A percentile compares a stretch with the other conserved stretches of the same genome.
Conservation (phyloP, 2,113 vertebrate species). For the Pelmatolapia mariae region DNA sequence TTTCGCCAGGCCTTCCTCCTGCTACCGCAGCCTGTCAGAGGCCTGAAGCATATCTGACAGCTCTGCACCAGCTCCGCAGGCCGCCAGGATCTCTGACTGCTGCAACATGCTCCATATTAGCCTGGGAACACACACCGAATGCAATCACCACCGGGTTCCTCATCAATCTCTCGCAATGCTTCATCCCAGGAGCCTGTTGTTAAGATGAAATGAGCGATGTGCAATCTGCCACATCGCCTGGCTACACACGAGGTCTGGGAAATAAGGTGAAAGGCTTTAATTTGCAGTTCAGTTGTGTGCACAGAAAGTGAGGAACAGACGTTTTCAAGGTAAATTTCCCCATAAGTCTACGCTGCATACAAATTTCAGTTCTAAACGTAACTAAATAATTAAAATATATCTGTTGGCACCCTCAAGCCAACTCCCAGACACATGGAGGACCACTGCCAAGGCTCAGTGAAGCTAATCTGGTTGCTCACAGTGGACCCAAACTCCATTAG, state of each 20-base stretch:
- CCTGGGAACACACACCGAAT: conserved; percentile 49
- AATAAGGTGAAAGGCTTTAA: conserved; percentile 41
- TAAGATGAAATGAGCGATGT: conserved; percentile 51
- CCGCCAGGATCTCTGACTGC: conserved; percentile 45
- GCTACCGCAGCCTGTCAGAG: conserved; percentile 49
- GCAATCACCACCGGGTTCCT: conserved; percentile 41
- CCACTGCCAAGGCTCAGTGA: background rate
- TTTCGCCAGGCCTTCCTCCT: conserved; percentile 45
- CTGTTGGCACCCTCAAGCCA: background rate
- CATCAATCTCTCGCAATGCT: conserved; percentile 47
- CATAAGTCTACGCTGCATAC: background rate
- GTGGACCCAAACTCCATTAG: background rate
- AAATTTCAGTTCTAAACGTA: background rate
- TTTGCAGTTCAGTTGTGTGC: conserved; percentile 31
- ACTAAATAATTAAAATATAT: conserved; percentile 9
- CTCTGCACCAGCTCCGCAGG: conserved; percentile 38
- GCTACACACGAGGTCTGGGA: conserved; percentile 20
- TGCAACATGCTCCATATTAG: conserved; percentile 58
- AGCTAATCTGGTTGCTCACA: background rate
- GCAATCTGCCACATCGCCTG: conserved; percentile 33
- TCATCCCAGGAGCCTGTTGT: conserved; percentile 46
- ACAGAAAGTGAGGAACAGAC: conserved; percentile 1
- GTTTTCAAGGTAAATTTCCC: conserved; percentile 20
- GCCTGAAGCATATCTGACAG: conserved; percentile 59
- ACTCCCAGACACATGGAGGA: background rate